Evolutionary conservation across 2,797 vertebrate species (phyloP), one percentile per base, ranked within the genome.

Genomic region (Valencia hispanica): DNA sequence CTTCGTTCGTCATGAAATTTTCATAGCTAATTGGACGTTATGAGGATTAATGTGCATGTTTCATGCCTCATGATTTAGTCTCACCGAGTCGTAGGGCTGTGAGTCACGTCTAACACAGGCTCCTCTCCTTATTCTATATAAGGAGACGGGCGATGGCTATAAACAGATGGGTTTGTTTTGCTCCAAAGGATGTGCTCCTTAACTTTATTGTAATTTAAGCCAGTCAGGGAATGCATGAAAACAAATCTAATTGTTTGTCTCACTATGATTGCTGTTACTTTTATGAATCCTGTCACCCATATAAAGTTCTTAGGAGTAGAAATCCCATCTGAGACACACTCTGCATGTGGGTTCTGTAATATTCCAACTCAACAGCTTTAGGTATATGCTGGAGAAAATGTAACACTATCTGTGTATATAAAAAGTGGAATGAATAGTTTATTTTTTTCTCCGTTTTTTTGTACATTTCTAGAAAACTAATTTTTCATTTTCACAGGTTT

Each of bases 21-120:
- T 88, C 78, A 76, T 47, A 36, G 76, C 88, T 90, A 89, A 90
- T 89, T 90, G 80, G 77, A 73, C 77, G 75, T 86, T 84, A 89
- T 85, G 86, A 92, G 87, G 86, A 92, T 89, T 79, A 90, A 90
- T 87, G 79, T 72, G 83, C 68, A 39, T 7, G 12, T 66, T 66
- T 66, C 63, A 66, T 10, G 34, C 63, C 39, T 66, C 36, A 41
- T 66, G 36, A 41, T 25, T 87, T 83, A 39, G 83, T 84, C 80
- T 81, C 76, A 68, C 72, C 9, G 68, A 79, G 70, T 79, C 5
- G 25, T 53, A 14, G 74, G 53, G 55, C 17, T 65, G 30, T 32
- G 59, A 47, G 27, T 70, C 55, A 57, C 63, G 55, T 41, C 32
- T 72, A 71, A 48, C 34, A 20, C 18, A 15, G 12, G 25, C 68